Conservation (phyloP, 2,888 invertebrate species). For the Maniola hyperantus region DNA sequence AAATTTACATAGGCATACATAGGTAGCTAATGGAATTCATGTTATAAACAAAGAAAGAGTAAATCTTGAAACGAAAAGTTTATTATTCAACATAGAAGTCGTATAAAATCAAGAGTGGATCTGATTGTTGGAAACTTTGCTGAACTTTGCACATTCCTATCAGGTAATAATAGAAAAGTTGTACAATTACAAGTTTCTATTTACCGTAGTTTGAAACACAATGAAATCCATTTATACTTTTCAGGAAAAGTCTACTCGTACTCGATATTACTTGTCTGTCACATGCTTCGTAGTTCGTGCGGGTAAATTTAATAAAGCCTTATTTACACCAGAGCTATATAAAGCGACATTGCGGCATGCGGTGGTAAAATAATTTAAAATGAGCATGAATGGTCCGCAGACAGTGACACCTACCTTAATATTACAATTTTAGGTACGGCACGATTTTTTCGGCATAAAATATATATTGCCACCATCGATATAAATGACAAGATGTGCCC, state of each 20-base stretch:
- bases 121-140: conserved; percentile 18
- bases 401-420: too few relatives aligned
- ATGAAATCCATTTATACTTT: background rate
- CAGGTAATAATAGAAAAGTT: conserved; percentile 27
- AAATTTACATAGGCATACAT: background rate
- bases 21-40: background rate
- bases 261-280: background rate
- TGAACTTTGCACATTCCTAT: conserved; percentile 24
- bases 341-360: too few relatives aligned
- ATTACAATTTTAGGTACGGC: too few relatives aligned
- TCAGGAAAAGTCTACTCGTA: background rate
- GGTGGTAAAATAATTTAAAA: too few relatives aligned
- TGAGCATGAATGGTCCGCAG: too few relatives aligned
- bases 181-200: conserved; percentile 12
- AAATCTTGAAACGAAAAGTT: conserved; percentile 1
- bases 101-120: conserved; percentile 23
- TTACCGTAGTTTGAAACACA: conserved; percentile 7
- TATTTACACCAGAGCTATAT: too few relatives aligned
- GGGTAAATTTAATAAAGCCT: too few relatives aligned
- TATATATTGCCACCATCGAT: too few relatives aligned
- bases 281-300: too few relatives aligned
- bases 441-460: too few relatives aligned
- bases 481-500: too few relatives aligned
- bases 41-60: background rate
- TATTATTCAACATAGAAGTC: conserved; percentile 15